phyloP scores from a whole-genome alignment of 2,797 vertebrate species.

The Enteromius treurensis region DNA sequence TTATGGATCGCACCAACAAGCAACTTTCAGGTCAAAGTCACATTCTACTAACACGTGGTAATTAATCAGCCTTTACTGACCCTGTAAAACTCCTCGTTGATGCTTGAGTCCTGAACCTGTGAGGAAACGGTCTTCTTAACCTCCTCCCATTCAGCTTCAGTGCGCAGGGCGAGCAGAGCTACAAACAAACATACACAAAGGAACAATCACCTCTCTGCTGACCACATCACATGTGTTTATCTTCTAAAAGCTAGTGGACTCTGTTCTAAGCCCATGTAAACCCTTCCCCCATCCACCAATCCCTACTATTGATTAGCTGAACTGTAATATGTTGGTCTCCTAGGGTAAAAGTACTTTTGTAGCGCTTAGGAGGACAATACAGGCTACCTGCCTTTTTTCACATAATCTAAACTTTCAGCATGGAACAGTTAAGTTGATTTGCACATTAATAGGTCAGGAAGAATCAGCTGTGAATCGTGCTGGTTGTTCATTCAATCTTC shows the following conservation, averaged over 20 bases:
- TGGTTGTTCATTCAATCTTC: background rate
- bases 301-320: slow-evolving; percentile 30
- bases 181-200: slow-evolving; percentile 58
- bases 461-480: background rate
- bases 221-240: slow-evolving; percentile 43
- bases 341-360: slow-evolving; percentile 18
- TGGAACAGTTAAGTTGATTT: background rate
- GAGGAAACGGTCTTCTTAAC: slow-evolving; percentile 83
- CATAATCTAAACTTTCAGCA: background rate
- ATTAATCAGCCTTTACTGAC: slow-evolving; percentile 68
- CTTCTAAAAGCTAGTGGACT: slow-evolving; percentile 33
- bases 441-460: slow-evolving; percentile 7
- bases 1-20: background rate
- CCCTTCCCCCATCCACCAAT: slow-evolving; percentile 23
- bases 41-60: slow-evolving; percentile 4
- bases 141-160: slow-evolving; percentile 88
- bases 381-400: background rate
- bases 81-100: slow-evolving; percentile 90
- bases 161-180: slow-evolving; percentile 86
- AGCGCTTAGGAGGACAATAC: background rate
- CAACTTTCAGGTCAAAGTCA: background rate
- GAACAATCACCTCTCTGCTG: slow-evolving; percentile 28
- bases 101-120: slow-evolving; percentile 84
- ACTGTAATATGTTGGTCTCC: slow-evolving; percentile 30
- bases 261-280: slow-evolving; percentile 30